Base-by-base conservation (phyloP, 2,797 vertebrate species). In the Xenentodon cancila region DNA sequence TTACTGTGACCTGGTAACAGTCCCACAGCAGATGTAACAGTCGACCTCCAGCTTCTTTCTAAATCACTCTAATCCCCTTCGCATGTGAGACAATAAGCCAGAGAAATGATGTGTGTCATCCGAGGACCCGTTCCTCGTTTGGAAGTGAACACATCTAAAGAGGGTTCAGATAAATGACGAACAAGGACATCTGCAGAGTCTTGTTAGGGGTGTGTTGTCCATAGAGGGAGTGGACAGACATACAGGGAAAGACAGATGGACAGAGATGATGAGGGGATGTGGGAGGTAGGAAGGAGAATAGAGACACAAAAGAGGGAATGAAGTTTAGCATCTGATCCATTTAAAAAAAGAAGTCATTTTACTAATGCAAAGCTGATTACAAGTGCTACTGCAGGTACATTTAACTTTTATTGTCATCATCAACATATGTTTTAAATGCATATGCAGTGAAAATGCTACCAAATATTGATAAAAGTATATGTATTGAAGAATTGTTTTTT, bases 181-280 rank as follows among this genome's bases (percentile, higher is more conserved):
- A 53, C 30, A 68, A 71, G 66, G 64, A 77, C 78, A 86, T 84
- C 76, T 84, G 80, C 58, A 22, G 65, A 50, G 50, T 30, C 69
- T 47, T 21, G 27, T 59, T 59, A 44, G 50, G 58, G 75, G 70
- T 40, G 68, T 73, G 77, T 78, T 34, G 6, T 67, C 46, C 11
- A 15, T 20, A 17, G 57, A 50, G 53, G 60, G 15, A 45, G 3
- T 17, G 18, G 53, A 54, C 42, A 53, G 13, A 40, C 6, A 9
- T 4, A 48, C n/a, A 43, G 18, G 18, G 54, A 45, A 43, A 21
- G 34, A 57, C 15, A 6, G 30, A 44, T 1, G 17, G 51, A 63
- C 37, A 6, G 5, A 21, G 25, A 43, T n/a, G 18, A 43, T 43
- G 46, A 58, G 17, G 16, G 25, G 42, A 73, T 37, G 37, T 37